Evolutionary conservation across 2,113 vertebrate genomes (phyloP), one percentile per base, ranked within the genome.

Genomic region (Brachyistius frenatus): DNA sequence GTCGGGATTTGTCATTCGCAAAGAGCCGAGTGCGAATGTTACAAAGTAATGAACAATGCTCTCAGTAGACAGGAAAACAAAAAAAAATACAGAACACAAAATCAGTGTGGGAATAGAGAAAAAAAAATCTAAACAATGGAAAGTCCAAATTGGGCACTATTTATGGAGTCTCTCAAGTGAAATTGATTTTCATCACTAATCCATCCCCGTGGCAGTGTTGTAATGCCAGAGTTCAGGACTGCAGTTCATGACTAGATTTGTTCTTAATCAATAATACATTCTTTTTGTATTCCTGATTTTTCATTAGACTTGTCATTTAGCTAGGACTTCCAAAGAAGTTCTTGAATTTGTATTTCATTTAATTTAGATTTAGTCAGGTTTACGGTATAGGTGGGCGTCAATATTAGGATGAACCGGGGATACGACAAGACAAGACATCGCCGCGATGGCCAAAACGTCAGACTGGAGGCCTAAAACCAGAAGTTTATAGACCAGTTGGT

Each of bases 1-100:
- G 78, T 83, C 53, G 76, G 61, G 64, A 80, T 78, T 73, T 86
- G 77, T 85, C 79, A 84, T 52, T 78, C 70, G 72, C 53, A 56
- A 58, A 70, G 57, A 37, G 23, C 23, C 23, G 63, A 76, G 35
- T 13, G 63, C 4, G 14, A 77, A 37, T 2, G 5, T 36, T 9
- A n/a, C 37, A 58, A 82, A 65, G 49, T 69, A 89, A 88, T 75
- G 71, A 86, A 46, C 44, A 31, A 53, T 36, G 36, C 16, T 36
- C 10, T 76, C 32, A 41, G 5, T 5, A 9, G 9, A 66, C 36
- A 60, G 10, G 23, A 47, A 69, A 75, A n/a, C n/a, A n/a, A 7
- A 73, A 74, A 81, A 23, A 66, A 7, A 61, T 10, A 44, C 5
- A 2, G 3, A 9, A 3, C 13, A 11, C 11, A 15, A 33, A 53